phyloP scores from a whole-genome alignment of 2,113 vertebrate genomes.

The Marcusenius ussheri region DNA sequence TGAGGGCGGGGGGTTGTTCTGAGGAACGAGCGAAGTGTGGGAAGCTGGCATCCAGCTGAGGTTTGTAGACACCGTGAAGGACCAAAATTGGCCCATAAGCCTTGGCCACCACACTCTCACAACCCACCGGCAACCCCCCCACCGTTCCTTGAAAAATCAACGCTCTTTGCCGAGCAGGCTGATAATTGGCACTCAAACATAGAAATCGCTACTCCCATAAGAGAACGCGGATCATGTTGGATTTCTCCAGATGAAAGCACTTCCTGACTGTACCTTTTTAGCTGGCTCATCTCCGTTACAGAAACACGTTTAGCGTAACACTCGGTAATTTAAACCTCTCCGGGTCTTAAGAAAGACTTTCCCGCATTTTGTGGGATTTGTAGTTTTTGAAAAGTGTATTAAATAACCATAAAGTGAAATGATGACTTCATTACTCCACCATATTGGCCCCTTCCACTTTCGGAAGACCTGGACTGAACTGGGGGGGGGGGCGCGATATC shows the following conservation, averaged over 20 bases:
- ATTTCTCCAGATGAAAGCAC: constrained; percentile 15
- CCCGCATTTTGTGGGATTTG: background rate
- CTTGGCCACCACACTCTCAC: background rate
- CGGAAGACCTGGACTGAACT: background rate
- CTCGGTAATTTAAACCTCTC: constrained; percentile 12
- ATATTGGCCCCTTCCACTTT: background rate
- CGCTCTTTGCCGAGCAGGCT: background rate
- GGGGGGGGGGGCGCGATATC: background rate
- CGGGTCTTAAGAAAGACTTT: background rate
- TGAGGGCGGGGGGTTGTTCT: constrained; percentile 56
- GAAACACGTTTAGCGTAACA: background rate
- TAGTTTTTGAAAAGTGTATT: background rate
- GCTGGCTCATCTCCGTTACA: constrained; percentile 6
- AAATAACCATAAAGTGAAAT: background rate
- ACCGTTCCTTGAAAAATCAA: background rate
- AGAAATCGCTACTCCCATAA: background rate
- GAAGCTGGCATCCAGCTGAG: constrained; percentile 16
- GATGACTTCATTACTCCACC: background rate
- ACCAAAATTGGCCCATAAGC: background rate
- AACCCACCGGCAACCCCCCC: background rate
- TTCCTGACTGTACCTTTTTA: constrained; percentile 10
- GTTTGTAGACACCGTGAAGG: background rate
- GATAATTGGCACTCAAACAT: background rate
- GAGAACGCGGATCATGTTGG: constrained; percentile 7
- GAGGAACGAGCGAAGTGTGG: constrained; percentile 27